phyloP scores from a whole-genome alignment of 2,888 invertebrate genomes.

The Rhaphigaster nebulosa region DNA sequence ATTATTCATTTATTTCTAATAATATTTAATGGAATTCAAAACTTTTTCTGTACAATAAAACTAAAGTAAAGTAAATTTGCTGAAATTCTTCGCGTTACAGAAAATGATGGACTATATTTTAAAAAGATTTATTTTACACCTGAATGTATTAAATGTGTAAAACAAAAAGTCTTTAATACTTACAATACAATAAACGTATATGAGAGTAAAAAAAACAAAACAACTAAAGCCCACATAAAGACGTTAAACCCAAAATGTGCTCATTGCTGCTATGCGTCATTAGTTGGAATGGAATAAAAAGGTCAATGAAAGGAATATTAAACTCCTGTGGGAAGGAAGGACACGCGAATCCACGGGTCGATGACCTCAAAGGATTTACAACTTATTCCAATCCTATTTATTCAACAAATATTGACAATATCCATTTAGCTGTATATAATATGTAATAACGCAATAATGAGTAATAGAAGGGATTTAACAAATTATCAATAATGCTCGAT shows the following conservation, averaged over 20 bases:
- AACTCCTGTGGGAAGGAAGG: conserved; percentile 7
- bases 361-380: not conserved
- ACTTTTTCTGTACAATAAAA: no score
- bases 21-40: no score
- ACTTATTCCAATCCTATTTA: not conserved
- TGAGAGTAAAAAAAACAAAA: no score
- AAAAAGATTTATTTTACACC: no score
- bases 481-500: not conserved
- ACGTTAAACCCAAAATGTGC: not conserved
- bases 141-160: no score
- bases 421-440: not conserved
- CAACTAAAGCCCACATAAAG: not conserved
- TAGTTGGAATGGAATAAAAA: not conserved
- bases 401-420: not conserved
- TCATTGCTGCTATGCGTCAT: not conserved
- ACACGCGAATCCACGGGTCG: conserved; percentile 6
- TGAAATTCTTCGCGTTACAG: no score
- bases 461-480: not conserved
- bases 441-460: not conserved
- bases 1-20: no score
- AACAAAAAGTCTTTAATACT: no score
- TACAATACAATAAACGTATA: not conserved
- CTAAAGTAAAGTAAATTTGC: no score
- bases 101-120: no score
- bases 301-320: conserved; percentile 33